Conservation (phyloP, 1,140 invertebrate genomes). For the Hypsibius dujardini region DNA sequence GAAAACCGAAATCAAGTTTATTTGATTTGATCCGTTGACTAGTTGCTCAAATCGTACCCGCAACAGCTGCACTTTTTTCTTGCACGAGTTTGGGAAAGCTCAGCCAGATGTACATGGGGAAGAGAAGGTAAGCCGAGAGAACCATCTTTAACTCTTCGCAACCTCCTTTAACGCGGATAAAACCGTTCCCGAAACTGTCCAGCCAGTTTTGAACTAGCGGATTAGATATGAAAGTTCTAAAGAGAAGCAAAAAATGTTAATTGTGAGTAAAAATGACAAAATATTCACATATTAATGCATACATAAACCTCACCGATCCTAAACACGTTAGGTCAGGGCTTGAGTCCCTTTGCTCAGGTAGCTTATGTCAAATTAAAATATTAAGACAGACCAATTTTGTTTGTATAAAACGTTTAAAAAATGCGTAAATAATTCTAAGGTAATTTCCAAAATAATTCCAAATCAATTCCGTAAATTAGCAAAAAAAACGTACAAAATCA, state of each 20-base stretch:
- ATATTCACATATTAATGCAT: no score
- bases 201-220: not conserved
- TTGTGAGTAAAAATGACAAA: not conserved
- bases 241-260: not conserved
- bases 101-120: constrained; percentile 13
- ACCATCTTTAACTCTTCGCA: not conserved
- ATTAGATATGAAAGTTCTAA: not conserved
- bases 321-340: no score
- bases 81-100: not conserved
- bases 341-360: no score
- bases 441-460: no score
- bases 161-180: not conserved
- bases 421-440: no score
- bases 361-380: not conserved
- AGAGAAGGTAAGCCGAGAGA: not conserved
- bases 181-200: not conserved
- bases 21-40: no score
- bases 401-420: no score
- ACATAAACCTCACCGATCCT: no score
- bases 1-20: no score
- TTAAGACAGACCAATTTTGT: not conserved
- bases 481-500: no score
- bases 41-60: no score
- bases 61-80: not conserved
- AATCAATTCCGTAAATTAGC: no score